phyloP scores from a whole-genome alignment of 1,140 invertebrate genomes.

The Chironomus striatipennis region DNA sequence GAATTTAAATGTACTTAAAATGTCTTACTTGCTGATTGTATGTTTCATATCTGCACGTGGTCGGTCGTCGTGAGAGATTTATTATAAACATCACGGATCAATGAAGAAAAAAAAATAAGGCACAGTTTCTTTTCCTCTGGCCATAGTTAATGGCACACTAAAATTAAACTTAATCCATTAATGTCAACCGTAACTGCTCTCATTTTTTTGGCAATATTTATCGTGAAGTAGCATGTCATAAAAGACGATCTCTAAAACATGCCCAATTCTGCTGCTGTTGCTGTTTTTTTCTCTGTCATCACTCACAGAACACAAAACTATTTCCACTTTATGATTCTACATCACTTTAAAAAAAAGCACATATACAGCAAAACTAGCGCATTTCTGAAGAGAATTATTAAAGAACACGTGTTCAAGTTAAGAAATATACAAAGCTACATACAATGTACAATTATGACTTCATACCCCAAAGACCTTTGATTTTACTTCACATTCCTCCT shows the following conservation, averaged over 20 bases:
- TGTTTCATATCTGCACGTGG: not conserved
- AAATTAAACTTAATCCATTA: not conserved
- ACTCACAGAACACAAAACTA: no score
- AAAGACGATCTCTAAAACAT: no score
- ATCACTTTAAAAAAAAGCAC: no score
- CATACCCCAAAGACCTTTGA: conserved; percentile 3
- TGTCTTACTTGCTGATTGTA: not conserved
- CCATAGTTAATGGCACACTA: not conserved
- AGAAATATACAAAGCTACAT: not conserved
- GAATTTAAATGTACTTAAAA: not conserved
- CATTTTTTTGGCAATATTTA: no score
- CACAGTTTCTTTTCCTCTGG: not conserved
- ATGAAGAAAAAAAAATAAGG: not conserved
- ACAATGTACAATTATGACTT: conserved; percentile 13
- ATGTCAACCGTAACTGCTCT: not conserved
- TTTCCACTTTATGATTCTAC: no score
- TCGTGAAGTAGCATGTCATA: no score
- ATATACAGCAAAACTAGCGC: no score
- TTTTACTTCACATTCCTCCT: not conserved
- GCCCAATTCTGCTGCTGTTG: not conserved
- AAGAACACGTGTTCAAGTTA: not conserved
- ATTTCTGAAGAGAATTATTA: not conserved
- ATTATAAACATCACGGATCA: not conserved
- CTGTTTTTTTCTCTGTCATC: not conserved
- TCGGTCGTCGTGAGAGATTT: not conserved